A percentile compares a stretch with the other conserved stretches of the same genome.
phyloP scores from a whole-genome alignment of 2,797 vertebrate genomes.

The Channallabes apus region DNA sequence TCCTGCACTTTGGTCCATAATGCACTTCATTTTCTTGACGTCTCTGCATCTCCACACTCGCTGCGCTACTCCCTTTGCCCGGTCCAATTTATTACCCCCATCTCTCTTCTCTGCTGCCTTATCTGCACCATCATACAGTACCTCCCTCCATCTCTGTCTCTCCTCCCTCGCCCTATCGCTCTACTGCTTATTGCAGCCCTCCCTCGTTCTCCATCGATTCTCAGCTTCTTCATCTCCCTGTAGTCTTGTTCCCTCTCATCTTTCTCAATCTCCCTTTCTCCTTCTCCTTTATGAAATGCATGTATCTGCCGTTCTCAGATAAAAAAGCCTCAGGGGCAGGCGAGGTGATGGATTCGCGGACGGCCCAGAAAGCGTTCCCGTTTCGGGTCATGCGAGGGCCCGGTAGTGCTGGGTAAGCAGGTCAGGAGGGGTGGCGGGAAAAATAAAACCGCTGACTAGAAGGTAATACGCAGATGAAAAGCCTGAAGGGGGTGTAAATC shows the following conservation, averaged over 20 bases:
- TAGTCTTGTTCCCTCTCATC: slow-evolving; percentile 9
- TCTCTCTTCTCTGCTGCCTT: slow-evolving; percentile 47
- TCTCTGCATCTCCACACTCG: slow-evolving; percentile 26
- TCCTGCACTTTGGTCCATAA: neutral
- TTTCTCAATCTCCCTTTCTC: slow-evolving; percentile 29
- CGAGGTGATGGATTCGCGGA: slow-evolving; percentile 34
- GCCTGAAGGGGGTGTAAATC: slow-evolving; percentile 29
- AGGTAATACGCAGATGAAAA: slow-evolving; percentile 36
- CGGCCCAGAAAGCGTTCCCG: slow-evolving; percentile 17
- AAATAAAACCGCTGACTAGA: slow-evolving; percentile 48
- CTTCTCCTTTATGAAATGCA: slow-evolving; percentile 20
- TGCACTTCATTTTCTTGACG: slow-evolving; percentile 4
- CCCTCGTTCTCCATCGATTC: neutral
- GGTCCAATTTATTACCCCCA: slow-evolving; percentile 47
- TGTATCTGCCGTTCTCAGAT: slow-evolving; percentile 11
- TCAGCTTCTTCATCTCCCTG: neutral
- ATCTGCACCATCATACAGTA: slow-evolving; percentile 44
- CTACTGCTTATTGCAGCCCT: slow-evolving; percentile 19
- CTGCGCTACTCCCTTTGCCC: slow-evolving; percentile 16
- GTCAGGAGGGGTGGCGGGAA: slow-evolving; percentile 10
- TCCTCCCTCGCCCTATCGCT: slow-evolving; percentile 16
- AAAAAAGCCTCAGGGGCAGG: slow-evolving; percentile 1
- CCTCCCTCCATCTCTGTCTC: slow-evolving; percentile 44
- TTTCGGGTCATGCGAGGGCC: slow-evolving; percentile 32
- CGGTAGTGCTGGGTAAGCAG: slow-evolving; percentile 50